Percentiles rank a stretch among this genome's conserved stretches.
Evolutionary conservation across 2,888 invertebrate genomes (phyloP).

Genomic region (Stictocephala bisonia): DNA sequence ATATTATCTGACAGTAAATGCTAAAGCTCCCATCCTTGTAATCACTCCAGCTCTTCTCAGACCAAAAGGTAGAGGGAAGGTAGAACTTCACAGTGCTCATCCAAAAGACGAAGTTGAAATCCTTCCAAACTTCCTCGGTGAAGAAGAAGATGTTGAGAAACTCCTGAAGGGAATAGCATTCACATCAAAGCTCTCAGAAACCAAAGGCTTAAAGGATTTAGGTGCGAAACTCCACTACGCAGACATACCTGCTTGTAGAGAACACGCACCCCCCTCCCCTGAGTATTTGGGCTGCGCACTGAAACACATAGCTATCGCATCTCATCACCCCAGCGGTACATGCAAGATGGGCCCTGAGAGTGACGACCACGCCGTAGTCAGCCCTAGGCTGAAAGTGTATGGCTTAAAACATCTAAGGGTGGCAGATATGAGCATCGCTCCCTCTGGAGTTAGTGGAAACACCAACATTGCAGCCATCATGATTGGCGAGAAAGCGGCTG

Average conservation of each 20-base stretch:
- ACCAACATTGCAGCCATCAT: slow-evolving; percentile 37
- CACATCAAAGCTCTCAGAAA: slow-evolving; percentile 14
- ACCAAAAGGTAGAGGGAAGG: slow-evolving; percentile 11
- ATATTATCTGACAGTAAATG: slow-evolving; percentile 25
- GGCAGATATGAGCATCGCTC: slow-evolving; percentile 30
- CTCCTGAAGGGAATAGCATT: slow-evolving; percentile 22
- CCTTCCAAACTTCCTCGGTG: slow-evolving; percentile 1
- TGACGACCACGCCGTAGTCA: slow-evolving; percentile 35
- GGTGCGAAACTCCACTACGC: slow-evolving; percentile 25
- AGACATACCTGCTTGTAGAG: slow-evolving; percentile 20
- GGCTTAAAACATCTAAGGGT: slow-evolving; percentile 24
- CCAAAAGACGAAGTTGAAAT: slow-evolving; percentile 34
- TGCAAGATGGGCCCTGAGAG: slow-evolving; percentile 31
- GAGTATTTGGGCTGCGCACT: slow-evolving; percentile 25
- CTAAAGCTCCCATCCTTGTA: not conserved
- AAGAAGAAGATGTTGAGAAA: slow-evolving; percentile 29
- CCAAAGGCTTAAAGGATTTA: slow-evolving; percentile 4
- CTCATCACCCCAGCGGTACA: slow-evolving; percentile 28
- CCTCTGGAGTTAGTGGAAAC: slow-evolving; percentile 17
- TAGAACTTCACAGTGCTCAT: slow-evolving; percentile 24
- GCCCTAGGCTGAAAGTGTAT: slow-evolving; percentile 36
- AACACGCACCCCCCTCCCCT: slow-evolving; percentile 14
- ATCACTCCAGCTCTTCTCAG: slow-evolving; percentile 7
- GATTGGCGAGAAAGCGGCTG: slow-evolving; percentile 28
- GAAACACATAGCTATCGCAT: slow-evolving; percentile 16